Conservation (phyloP, 2,113 vertebrate genomes). For the Tauraco erythrolophus region DNA sequence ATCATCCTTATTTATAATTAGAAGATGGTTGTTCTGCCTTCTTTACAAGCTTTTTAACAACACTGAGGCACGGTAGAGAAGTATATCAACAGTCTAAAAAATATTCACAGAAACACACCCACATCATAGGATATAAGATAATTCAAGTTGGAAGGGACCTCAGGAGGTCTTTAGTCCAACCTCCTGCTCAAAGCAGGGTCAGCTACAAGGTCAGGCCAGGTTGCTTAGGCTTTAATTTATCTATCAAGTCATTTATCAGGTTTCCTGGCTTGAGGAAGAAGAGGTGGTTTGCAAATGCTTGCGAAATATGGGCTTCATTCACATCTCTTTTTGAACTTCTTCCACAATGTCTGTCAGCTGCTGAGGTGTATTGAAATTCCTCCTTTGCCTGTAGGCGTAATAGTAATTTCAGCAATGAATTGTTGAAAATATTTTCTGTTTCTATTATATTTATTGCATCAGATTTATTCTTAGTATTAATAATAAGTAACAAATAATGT, state of each 20-base stretch:
- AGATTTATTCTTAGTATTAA: not conserved
- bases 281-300: not conserved
- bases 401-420: not conserved
- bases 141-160: not conserved
- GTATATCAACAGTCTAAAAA: not conserved
- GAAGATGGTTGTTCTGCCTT: not conserved
- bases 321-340: not conserved
- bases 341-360: not conserved
- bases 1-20: not conserved
- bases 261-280: not conserved
- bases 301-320: not conserved
- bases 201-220: not conserved
- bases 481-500: not conserved
- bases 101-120: not conserved
- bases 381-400: not conserved
- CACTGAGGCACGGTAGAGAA: not conserved
- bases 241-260: not conserved
- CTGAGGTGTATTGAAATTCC: not conserved
- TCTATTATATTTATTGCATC: not conserved
- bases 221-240: constrained; percentile 6
- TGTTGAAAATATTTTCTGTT: constrained; percentile 5
- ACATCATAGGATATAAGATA: not conserved
- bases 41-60: not conserved
- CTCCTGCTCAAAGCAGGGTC: not conserved
- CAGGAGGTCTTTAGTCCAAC: not conserved